phyloP scores from a whole-genome alignment of 2,113 vertebrate species.

The Hiodon tergisus region DNA sequence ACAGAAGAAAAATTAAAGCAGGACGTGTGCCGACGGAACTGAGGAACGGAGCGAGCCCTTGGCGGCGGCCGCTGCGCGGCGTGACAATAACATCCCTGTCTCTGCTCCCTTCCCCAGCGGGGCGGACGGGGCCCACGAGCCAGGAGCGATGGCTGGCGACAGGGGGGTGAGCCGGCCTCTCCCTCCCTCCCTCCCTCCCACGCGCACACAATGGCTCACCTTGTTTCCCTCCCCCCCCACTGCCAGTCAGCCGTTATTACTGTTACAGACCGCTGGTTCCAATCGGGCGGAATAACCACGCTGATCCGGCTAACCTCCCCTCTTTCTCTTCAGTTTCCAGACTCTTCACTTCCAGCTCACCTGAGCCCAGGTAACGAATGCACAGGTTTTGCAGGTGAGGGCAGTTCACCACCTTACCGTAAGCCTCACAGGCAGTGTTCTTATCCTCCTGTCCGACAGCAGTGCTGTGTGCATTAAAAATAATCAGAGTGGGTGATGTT shows the following conservation, averaged over 20 bases:
- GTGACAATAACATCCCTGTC: conserved; percentile 24
- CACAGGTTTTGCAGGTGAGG: neutral
- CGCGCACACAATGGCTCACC: conserved; percentile 15
- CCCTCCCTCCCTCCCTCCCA: conserved; percentile 27
- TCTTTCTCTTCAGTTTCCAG: conserved; percentile 23
- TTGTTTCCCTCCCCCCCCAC: neutral
- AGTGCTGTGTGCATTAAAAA: no score
- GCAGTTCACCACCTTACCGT: neutral
- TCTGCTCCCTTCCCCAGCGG: conserved; percentile 7
- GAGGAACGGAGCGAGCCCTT: neutral
- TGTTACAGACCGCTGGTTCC: neutral
- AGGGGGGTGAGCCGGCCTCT: conserved; percentile 30
- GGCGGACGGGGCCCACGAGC: conserved; percentile 1
- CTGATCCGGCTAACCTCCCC: conserved; percentile 26
- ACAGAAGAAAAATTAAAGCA: neutral
- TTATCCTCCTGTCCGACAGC: neutral
- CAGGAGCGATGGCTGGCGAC: conserved; percentile 41
- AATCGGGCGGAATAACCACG: conserved; percentile 35
- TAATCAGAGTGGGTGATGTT: no score
- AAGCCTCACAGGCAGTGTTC: neutral
- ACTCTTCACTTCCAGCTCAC: conserved; percentile 19
- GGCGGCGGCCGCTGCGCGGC: neutral
- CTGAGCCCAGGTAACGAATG: conserved; percentile 2
- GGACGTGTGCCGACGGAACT: conserved; percentile 21
- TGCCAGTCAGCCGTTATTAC: conserved; percentile 29